Evolutionary conservation across 37 sponge, comb jelly and placozoan species (phyloP), one percentile per base, ranked within the genome.

Genomic region (Sycon ciliatum): DNA sequence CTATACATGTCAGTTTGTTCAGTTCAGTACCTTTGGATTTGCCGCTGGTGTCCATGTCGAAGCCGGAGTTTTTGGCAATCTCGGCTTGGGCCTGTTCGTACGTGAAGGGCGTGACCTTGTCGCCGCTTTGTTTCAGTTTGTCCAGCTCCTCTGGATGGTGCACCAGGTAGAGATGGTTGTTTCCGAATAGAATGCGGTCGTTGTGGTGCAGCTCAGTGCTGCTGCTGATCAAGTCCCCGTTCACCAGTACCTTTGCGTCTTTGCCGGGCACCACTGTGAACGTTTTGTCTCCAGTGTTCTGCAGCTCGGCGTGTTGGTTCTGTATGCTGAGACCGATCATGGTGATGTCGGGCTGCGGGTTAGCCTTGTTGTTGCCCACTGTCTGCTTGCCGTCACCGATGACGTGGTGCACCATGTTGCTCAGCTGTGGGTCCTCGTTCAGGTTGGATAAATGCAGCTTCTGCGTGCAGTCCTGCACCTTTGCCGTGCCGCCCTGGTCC

Each of bases 391-490:
- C 80, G 20, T 27, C 32, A 3, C 61, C 60, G 18, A 82, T 56
- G 22, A 82, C 20, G 55, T 87, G 88, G 0, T 74, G 52, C 11
- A 83, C 72, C 57, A 79, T 71, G n/a, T 73, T 67, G 1, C 83
- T 83, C 16, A 87, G 83, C 32, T 78, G 83, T 24, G 88, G 83
- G 72, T 87, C 88, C 53, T 87, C 88, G 57, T 83, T 82, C 0
- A 87, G 77, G 38, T 87, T 87, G 83, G 83, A 87, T 0, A 87
- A 74, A 61, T 87, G 80, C n/a, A n/a, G n/a, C n/a, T n/a, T n/a
- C n/a, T n/a, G n/a, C n/a, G n/a, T n/a, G 54, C 20, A 49, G 20
- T 16, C 54, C 16, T 49, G 63, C 63, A n/a, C 16, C 9, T 60
- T 60, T 26, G 7, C 63, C 9, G 63, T 22, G n/a, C 9, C 22